Base-by-base conservation (phyloP, 2,888 invertebrate genomes). In the Pandemis corylana region DNA sequence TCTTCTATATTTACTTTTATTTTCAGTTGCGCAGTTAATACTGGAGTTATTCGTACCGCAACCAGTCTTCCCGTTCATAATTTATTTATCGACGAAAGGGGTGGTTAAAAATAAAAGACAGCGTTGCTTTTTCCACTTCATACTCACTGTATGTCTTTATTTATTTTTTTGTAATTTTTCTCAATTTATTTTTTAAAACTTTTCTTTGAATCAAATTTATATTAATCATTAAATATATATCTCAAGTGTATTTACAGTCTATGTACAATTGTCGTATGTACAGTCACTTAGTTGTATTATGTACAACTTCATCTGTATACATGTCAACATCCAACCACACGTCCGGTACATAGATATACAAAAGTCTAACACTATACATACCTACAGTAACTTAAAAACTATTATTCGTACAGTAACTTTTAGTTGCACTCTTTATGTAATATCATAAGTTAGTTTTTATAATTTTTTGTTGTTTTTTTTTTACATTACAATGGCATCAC, bases 61-160 rank as follows among this genome's bases (percentile, higher is more conserved):
- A 2, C 28, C 28, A 36, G 28, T 4, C 28, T 36, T 36, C 28
- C 28, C 28, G 10, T 46, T 12, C 46, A 12, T 10, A 46, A 10
- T 46, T 10, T 12, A 46, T 10, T 4, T 2, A 5, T 5, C 9
- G 20, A 20, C 1, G 20, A 13, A 51, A 3, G 5, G 53, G n/a
- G 53, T 10, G 73, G 56, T 59, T n/a, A 44, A 53, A 84, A 93
- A 91, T 90, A 86, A 93, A 93, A 94, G 80, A 80, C 89, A 83
- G 83, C n/a, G 80, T 85, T 87, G 84, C 85, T 86, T 91, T 91
- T 91, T 92, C 90, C 89, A 86, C 90, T 91, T 92, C 93, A 93
- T 93, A 94, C 94, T 92, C 89, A 89, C 89, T 90, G 94, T 92
- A 94, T 93, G 92, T 92, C 83, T 93, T 92, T 93, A 91, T 92